Percentiles rank a stretch among this genome's conserved stretches.
Conservation (phyloP, 2,113 vertebrate genomes). For the Lasiurus cinereus region DNA sequence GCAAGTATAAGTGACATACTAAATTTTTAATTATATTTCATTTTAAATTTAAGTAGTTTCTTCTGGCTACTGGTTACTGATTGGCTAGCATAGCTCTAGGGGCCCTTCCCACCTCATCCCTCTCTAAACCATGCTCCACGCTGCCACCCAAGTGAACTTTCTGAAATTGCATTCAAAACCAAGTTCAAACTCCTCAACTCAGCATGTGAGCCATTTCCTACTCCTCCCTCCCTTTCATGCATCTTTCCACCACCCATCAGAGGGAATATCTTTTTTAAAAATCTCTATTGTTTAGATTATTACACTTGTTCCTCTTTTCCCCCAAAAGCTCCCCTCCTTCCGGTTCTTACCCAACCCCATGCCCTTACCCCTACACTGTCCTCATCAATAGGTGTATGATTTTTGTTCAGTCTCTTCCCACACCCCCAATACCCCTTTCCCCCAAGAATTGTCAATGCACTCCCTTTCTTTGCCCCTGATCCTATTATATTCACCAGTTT, state of each 20-base stretch:
- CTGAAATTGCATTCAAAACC: neutral
- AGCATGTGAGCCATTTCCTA: neutral
- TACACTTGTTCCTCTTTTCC: too few relatives aligned
- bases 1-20: neutral
- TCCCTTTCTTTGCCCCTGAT: too few relatives aligned
- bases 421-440: too few relatives aligned
- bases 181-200: neutral
- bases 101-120: neutral
- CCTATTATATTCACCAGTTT: too few relatives aligned
- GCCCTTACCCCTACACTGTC: too few relatives aligned
- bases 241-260: neutral
- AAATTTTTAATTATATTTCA: neutral
- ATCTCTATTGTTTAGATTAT: too few relatives aligned
- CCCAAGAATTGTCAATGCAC: too few relatives aligned
- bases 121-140: neutral
- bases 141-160: neutral
- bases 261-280: neutral
- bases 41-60: neutral
- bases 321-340: too few relatives aligned
- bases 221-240: neutral
- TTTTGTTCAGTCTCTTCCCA: too few relatives aligned
- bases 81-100: neutral
- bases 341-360: too few relatives aligned
- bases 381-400: too few relatives aligned
- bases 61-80: neutral